Base-by-base conservation (phyloP, 2,888 invertebrate genomes). In the Parnassius smintheus region DNA sequence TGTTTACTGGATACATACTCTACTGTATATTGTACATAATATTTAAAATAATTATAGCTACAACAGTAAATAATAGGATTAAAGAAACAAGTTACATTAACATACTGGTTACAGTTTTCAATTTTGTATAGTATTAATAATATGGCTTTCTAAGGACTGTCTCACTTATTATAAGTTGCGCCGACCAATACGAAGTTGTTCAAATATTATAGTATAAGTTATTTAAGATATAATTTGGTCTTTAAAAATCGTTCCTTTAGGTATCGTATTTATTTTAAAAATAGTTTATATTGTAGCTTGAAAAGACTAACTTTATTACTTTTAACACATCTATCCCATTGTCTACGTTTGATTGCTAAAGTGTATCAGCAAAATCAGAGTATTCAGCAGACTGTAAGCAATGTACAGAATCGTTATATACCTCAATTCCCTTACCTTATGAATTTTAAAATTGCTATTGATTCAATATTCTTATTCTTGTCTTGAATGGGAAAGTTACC, bases 181-280 rank as follows among this genome's bases (percentile, higher is more conserved):
- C 76, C 70, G 80, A 81, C 82, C 81, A 82, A 82, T 66, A 67
- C 66, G 75, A 69, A 68, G 72, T 72, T 73, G 74, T 72, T 74
- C 73, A 70, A 72, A 71, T 72, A 70, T 64, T 61, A 67, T 68
- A 66, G 64, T 73, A 72, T 75, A 72, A 69, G 65, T 71, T 71
- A 74, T 69, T 66, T 72, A 74, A 72, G 65, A 65, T 69, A 73
- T 76, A 69, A 65, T 72, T 74, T 75, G 66, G 65, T 75, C 66
- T 73, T 55, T 71, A 69, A 73, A 71, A 68, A 71, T 72, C 65
- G 77, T 81, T 80, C 72, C 74, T 76, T 80, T 75, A 70, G 44
- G 52, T 68, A 68, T 67, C 65, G 63, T 61, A 66, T 67, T 68
- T 68, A 69, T 56, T 59, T 56, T 45, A 45, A 13, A 59, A 57